Evolutionary conservation across 2,113 vertebrate species (phyloP), one percentile per base, ranked within the genome.

Genomic region (Artemisiospiza belli): DNA sequence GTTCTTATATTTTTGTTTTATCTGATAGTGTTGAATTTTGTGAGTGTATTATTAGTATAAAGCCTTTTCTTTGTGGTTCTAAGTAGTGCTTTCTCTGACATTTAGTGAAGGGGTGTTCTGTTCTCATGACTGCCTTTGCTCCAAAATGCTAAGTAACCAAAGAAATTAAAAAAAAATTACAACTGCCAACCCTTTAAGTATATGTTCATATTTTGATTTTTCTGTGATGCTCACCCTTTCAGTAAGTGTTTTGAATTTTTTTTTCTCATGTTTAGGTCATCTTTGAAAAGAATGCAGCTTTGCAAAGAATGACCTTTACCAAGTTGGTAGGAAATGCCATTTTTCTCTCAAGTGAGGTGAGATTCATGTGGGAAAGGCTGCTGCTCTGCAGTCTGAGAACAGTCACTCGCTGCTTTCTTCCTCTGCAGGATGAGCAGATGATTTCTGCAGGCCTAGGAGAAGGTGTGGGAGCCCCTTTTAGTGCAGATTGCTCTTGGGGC

Each of bases 251-350:
- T 31, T 15, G 7, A 2, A 11, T 75, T 30, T 66, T 83, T 83
- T 43, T 18, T 63, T 76, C 61, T 27, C 11, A 9, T 14, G 7
- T 59, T 64, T 78, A 67, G 27, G 18, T 79, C 83, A 59, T 51
- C 43, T 81, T 86, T 90, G 55, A 49, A 82, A 83, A 89, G 49
- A 64, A 57, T 8, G 33, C 19, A 49, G 9, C 61, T 96, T 93
- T 93, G 69, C n/a, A 87, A 93, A 78, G 44, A 33, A 72, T 87
- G 73, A 87, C 83, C 87, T 94, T 95, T 89, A 49, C 28, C 7
- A 61, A 37, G 14, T 61, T 81, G 41, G 83, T 37, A 54, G 76
- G 57, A 89, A 96, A 96, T 92, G 89, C 27, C 76, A 78, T 21
- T 92, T 92, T 90, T 20, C 80, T 95, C 64, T 92, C n/a, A 14